Base-by-base conservation (phyloP, 2,888 invertebrate species). In the Dyspetes luteomarginatus region DNA sequence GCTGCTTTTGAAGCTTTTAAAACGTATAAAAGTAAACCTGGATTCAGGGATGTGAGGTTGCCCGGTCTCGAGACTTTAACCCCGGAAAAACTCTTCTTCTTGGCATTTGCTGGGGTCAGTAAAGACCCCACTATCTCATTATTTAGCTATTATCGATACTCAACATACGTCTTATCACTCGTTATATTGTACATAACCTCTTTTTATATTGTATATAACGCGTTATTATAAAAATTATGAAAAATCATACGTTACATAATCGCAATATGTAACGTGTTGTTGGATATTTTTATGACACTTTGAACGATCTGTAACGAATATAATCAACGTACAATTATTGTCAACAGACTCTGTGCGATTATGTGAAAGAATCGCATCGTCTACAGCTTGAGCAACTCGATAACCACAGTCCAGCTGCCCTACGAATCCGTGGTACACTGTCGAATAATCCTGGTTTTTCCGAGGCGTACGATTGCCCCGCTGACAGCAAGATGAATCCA, bases 301-400 rank as follows among this genome's bases (percentile, higher is more conserved):
- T n/a, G n/a, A n/a, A n/a, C n/a, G n/a, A n/a, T n/a, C n/a, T n/a
- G n/a, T 87, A 75, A 78, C 89, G 43, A 5, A 64, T 9, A 3
- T 65, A 45, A 36, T 22, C n/a, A 30, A 58, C 52, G 30, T n/a
- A 15, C 4, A 50, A 60, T 7, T 58, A 30, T 64, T 56, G 22
- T 58, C 87, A 87, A 68, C 93, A 96, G 95, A 95, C 95, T 83
- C 96, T 96, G 95, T 96, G 96, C 90, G 95, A 95, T 65, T 94
- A 95, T 83, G 94, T 95, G 74, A 95, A 95, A 12, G 12, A 2
- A 12, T 12, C 0, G 0, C 2, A 12, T 12, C 36, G 36, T 36
- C 36, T 0, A 3, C 12, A 12, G 36, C 4, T 36, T 85, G 93
- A 95, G 62, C 94, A 93, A 90, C 90, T 95, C 86, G 93, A 94